phyloP scores from a whole-genome alignment of 2,888 invertebrate genomes.

The Acrobasis suavella region DNA sequence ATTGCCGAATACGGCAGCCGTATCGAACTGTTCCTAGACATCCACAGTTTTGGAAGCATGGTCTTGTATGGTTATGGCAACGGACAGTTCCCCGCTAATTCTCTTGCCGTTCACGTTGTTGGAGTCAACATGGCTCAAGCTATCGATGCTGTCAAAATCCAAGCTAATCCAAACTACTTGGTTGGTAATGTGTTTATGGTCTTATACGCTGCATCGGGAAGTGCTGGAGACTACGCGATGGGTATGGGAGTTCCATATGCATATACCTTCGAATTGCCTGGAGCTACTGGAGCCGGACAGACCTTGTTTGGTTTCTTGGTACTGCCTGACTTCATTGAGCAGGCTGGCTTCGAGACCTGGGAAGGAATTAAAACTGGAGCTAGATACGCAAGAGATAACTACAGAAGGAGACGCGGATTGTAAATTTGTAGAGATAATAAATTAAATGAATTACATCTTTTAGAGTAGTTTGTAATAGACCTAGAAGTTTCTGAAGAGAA shows the following conservation, averaged over 20 bases:
- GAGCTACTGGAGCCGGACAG: conserved; percentile 56
- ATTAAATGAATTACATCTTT: neutral
- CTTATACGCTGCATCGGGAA: conserved; percentile 83
- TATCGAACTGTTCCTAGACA: conserved; percentile 85
- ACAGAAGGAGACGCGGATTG: conserved; percentile 23
- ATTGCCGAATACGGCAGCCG: conserved; percentile 68
- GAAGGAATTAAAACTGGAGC: conserved; percentile 80
- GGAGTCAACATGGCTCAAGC: conserved; percentile 68
- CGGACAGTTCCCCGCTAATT: conserved; percentile 73
- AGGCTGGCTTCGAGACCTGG: conserved; percentile 84
- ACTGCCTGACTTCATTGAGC: conserved; percentile 77
- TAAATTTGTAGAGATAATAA: neutral
- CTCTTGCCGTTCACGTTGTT: conserved; percentile 57
- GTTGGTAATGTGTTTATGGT: conserved; percentile 74
- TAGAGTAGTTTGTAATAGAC: too few species aligned
- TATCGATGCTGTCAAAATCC: conserved; percentile 72
- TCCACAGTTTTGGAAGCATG: conserved; percentile 89
- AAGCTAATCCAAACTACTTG: conserved; percentile 63
- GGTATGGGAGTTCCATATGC: conserved; percentile 75
- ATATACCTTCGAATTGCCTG: conserved; percentile 85
- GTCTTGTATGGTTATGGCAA: conserved; percentile 68
- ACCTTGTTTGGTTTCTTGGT: conserved; percentile 77
- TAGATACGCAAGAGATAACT: conserved; percentile 46
- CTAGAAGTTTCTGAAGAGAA: too few species aligned
- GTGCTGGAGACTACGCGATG: conserved; percentile 84